A percentile compares a stretch with the other conserved stretches of the same genome.
Conservation (phyloP, 2,888 invertebrate species). For the Chloroclystis v-ata region DNA sequence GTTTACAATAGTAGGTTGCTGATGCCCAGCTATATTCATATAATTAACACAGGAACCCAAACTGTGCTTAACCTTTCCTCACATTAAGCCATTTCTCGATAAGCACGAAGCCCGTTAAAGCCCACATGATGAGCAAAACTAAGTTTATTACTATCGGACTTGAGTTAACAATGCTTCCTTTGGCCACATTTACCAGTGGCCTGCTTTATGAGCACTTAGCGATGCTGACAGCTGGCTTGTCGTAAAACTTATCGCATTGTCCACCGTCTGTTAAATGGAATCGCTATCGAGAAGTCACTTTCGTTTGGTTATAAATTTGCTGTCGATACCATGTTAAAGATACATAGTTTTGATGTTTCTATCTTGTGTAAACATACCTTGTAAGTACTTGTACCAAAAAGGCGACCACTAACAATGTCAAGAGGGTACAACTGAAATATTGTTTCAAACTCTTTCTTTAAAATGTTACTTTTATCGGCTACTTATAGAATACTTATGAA, state of each 20-base stretch:
- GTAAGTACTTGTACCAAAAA: too few species aligned
- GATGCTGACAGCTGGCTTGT: conserved; percentile 27
- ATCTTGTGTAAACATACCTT: too few species aligned
- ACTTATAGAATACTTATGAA: too few species aligned
- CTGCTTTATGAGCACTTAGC: conserved; percentile 28
- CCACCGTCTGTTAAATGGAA: conserved; percentile 17
- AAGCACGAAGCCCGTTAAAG: background rate
- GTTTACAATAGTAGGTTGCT: too few species aligned
- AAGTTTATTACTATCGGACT: conserved; percentile 1
- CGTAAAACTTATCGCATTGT: conserved; percentile 31
- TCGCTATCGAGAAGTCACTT: conserved; percentile 3
- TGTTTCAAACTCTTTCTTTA: too few species aligned
- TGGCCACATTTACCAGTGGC: conserved; percentile 31
- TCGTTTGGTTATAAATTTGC: too few species aligned
- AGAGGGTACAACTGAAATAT: too few species aligned
- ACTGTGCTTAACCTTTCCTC: background rate
- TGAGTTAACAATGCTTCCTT: conserved; percentile 28
- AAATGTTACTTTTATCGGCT: too few species aligned
- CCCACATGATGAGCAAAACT: conserved; percentile 1
- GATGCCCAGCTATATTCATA: background rate
- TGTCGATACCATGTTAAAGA: too few species aligned
- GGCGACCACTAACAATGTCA: too few species aligned
- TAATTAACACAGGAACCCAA: background rate
- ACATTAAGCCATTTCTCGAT: background rate
- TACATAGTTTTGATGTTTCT: too few species aligned